Evolutionary conservation across 1,140 invertebrate genomes (phyloP), one percentile per base, ranked within the genome.

Genomic region (Bombus pascuorum): DNA sequence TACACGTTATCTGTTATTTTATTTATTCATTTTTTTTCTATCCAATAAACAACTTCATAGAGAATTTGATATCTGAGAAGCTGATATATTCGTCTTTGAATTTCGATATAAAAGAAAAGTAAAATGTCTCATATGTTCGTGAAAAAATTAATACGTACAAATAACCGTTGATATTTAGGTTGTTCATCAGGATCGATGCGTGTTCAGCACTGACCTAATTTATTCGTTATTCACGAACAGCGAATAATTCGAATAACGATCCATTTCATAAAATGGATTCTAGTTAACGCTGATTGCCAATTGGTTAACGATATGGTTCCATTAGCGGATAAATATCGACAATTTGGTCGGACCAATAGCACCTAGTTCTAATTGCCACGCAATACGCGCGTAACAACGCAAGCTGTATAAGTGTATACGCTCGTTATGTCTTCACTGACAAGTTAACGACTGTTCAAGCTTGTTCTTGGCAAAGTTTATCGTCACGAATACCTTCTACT

Each of bases 381-480:
- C 15, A 28, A 22, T 32, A 42, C 57, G 28, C 10, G 75, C 75
- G 37, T 65, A 42, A 77, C 37, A 4, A 34, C 47, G 42, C 10
- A 10, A 28, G 18, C 25, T 10, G 57, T 28, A 53, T 37, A 34
- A 47, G 22, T 76, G 4, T 13, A 53, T 25, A 6, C 25, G 57
- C 28, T 77, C 57, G 57, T 77, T 77, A 77, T 37, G 37, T 42
- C 75, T 42, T n/a, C 28, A 25, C 53, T 5, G 74, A 62, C 57
- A 39, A 39, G 74, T 62, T 76, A 76, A 76, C 74, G 53, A 32
- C 74, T 77, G 57, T 65, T 77, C 28, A 6, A 65, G 57, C 75
- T 42, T 32, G 75, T 65, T 77, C 32, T 37, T 25, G 34, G 28
- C 57, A 28, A 65, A 32, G 57, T 65, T 77, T 76, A 62, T 39